phyloP scores from a whole-genome alignment of 2,888 invertebrate species.

The Sarcophaga carnaria region DNA sequence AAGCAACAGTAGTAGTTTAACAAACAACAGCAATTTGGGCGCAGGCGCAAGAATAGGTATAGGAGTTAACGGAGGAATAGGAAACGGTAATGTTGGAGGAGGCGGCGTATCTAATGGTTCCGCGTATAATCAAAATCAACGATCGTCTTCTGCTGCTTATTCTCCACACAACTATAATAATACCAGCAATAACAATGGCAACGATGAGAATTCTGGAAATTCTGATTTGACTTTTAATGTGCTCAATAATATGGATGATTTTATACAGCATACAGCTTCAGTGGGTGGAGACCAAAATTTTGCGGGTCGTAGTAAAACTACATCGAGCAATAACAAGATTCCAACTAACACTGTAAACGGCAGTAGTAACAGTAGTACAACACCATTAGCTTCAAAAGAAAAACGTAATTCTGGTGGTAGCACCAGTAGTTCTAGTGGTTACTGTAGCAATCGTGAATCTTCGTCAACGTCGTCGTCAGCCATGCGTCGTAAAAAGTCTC shows the following conservation, averaged over 20 bases:
- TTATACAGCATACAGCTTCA: slow-evolving; percentile 74
- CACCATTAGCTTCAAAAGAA: slow-evolving; percentile 70
- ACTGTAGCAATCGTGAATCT: slow-evolving; percentile 70
- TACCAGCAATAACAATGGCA: slow-evolving; percentile 66
- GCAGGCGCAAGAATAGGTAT: slow-evolving; percentile 57
- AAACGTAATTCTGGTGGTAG: slow-evolving; percentile 75
- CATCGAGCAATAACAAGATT: slow-evolving; percentile 43
- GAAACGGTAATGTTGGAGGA: slow-evolving; percentile 23
- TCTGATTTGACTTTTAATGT: slow-evolving; percentile 80
- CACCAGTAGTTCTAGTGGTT: slow-evolving; percentile 68
- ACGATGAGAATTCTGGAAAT: slow-evolving; percentile 74
- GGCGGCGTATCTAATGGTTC: slow-evolving; percentile 32
- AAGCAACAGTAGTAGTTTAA: slow-evolving; percentile 43
- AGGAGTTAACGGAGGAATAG: slow-evolving; percentile 38
- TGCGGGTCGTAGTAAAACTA: slow-evolving; percentile 59
- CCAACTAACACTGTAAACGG: slow-evolving; percentile 53
- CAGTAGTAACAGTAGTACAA: slow-evolving; percentile 36
- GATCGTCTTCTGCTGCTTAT: slow-evolving; percentile 69
- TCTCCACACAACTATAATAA: slow-evolving; percentile 73
- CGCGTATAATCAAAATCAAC: slow-evolving; percentile 54
- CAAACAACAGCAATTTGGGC: slow-evolving; percentile 51
- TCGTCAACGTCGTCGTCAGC: slow-evolving; percentile 66
- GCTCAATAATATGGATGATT: slow-evolving; percentile 78
- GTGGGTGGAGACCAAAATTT: slow-evolving; percentile 54
- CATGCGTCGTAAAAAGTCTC: slow-evolving; percentile 71